phyloP scores from a whole-genome alignment of 2,797 vertebrate genomes.

The Botia almorhae region DNA sequence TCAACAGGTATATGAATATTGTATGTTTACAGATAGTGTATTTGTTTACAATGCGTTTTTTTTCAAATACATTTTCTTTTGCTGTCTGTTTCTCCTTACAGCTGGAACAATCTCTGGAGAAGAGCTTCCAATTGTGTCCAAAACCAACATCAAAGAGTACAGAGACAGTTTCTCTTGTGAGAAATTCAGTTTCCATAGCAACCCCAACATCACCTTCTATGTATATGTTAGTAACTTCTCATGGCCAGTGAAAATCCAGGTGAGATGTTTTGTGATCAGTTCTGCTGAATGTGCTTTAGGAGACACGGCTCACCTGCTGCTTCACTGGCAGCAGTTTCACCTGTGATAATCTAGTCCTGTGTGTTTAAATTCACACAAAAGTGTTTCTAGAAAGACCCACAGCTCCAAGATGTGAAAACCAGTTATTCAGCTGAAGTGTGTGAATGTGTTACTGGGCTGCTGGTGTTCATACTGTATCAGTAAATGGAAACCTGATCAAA shows the following conservation, averaged over 20 bases:
- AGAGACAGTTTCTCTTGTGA: conserved; percentile 97
- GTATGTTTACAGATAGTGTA: too few relatives aligned
- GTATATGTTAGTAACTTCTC: conserved; percentile 99
- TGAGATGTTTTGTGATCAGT: conserved; percentile 62
- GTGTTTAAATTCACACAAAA: conserved; percentile 51
- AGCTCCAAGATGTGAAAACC: conserved; percentile 53
- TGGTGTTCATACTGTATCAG: conserved; percentile 15
- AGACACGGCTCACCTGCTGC: conserved; percentile 40
- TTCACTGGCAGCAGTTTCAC: background rate
- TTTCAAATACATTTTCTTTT: too few relatives aligned
- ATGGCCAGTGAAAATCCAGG: conserved; percentile 99
- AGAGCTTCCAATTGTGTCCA: conserved; percentile 93
- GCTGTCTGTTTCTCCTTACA: conserved; percentile 66
- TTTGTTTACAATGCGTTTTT: background rate
- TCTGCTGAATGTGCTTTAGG: conserved; percentile 34
- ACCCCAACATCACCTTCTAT: conserved; percentile 98
- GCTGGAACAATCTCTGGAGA: conserved; percentile 98
- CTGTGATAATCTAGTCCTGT: too few relatives aligned
- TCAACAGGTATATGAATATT: conserved; percentile 86
- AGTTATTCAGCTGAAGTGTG: conserved; percentile 55
- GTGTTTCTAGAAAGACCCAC: conserved; percentile 58
- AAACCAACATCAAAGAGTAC: conserved; percentile 95
- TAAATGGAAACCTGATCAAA: conserved; percentile 45
- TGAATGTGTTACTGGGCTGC: background rate
- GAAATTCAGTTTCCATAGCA: conserved; percentile 96